Conservation (phyloP, 2,797 vertebrate genomes). For the Thamnophis elegans region DNA sequence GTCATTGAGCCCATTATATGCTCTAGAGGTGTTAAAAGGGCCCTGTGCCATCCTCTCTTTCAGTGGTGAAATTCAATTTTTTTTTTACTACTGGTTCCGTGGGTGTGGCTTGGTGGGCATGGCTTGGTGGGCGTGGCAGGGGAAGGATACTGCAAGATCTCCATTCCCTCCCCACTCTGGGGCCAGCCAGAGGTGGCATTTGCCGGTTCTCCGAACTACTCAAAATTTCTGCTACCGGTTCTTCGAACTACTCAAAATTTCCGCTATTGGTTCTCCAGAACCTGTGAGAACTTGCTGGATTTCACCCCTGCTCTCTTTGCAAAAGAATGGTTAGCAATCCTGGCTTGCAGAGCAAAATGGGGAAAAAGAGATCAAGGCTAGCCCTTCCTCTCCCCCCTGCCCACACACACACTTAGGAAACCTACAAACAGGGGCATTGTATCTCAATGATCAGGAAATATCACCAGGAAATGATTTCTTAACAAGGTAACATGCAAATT, state of each 20-base stretch:
- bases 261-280: no score
- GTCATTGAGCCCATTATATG: neutral
- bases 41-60: neutral
- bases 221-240: no score
- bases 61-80: no score
- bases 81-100: no score
- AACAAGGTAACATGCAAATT: neutral
- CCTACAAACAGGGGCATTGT: neutral
- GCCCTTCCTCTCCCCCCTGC: accelerated
- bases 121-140: no score
- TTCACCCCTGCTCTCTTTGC: neutral
- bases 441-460: neutral
- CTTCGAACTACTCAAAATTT: no score
- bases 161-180: no score
- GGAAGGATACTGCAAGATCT: no score
- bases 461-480: neutral
- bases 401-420: neutral
- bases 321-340: neutral
- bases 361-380: neutral
- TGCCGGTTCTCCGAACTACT: no score
- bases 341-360: neutral
- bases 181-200: no score
- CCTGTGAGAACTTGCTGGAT: no score
- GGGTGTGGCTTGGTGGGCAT: no score
- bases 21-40: neutral